Evolutionary conservation across 2,797 vertebrate genomes (phyloP).

Genomic region (Acanthurus tractus): DNA sequence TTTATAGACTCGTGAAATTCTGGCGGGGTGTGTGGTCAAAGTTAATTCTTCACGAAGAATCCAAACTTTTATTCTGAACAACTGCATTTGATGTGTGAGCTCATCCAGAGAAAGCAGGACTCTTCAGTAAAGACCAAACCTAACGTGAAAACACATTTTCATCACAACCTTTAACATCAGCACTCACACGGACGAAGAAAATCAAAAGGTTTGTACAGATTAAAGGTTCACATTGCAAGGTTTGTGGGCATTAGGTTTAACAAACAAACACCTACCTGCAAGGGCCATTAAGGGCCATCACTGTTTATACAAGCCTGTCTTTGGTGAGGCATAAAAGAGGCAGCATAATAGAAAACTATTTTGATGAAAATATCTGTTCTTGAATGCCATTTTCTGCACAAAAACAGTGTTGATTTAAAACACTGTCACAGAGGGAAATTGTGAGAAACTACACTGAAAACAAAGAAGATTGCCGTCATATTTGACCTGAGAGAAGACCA

Average conservation of each 20-base stretch:
- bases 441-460: not conserved
- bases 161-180: not conserved
- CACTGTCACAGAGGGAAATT: not conserved
- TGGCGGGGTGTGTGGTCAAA: not conserved
- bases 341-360: not conserved
- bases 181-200: not conserved
- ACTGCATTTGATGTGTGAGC: not conserved
- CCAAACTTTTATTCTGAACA: not conserved
- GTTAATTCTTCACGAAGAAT: not conserved
- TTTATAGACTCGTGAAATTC: slow-evolving; percentile 4
- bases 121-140: not conserved
- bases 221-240: not conserved
- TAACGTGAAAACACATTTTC: not conserved
- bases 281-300: not conserved
- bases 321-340: not conserved
- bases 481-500: slow-evolving; percentile 9
- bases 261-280: not conserved
- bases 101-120: not conserved
- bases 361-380: not conserved
- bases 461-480: not conserved
- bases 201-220: not conserved
- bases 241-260: not conserved
- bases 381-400: not conserved
- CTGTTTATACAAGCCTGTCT: not conserved
- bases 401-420: not conserved